These are phyloP conservation scores for Macrosiphum euphorbiae DNA, from an alignment of 2,888 invertebrate genomes.

Conservation along the genomic window DNA sequence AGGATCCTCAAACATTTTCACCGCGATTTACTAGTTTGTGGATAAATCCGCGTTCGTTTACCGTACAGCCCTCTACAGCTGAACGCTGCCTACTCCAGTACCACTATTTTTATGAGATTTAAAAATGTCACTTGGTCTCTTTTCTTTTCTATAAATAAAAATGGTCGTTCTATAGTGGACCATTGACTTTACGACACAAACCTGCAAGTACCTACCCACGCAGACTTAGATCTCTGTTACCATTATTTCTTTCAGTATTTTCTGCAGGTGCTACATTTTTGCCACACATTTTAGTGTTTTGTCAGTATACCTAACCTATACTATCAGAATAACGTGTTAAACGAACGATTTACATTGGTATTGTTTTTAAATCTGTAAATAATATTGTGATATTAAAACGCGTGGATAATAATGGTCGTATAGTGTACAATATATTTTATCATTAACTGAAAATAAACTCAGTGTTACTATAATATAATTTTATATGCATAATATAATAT, in stretches of 20 bases:
- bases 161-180: neutral
- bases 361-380: neutral
- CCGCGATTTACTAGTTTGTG: neutral
- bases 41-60: neutral
- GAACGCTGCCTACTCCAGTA: neutral
- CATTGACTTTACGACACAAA: neutral
- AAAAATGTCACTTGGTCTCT: neutral
- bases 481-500: neutral
- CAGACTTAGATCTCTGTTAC: neutral
- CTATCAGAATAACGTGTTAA: neutral
- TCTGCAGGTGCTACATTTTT: neutral
- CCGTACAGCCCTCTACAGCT: neutral
- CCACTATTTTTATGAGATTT: neutral
- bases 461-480: neutral
- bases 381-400: neutral
- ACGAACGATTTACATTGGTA: neutral
- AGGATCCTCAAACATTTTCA: conserved; percentile 14
- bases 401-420: neutral
- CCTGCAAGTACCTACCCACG: neutral
- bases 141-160: neutral
- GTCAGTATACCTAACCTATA: neutral
- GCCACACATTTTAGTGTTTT: neutral
- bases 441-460: neutral
- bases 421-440: neutral
- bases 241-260: neutral